Evolutionary conservation across 1,140 invertebrate genomes (phyloP).

Genomic region (Oreohelix idahoensis): DNA sequence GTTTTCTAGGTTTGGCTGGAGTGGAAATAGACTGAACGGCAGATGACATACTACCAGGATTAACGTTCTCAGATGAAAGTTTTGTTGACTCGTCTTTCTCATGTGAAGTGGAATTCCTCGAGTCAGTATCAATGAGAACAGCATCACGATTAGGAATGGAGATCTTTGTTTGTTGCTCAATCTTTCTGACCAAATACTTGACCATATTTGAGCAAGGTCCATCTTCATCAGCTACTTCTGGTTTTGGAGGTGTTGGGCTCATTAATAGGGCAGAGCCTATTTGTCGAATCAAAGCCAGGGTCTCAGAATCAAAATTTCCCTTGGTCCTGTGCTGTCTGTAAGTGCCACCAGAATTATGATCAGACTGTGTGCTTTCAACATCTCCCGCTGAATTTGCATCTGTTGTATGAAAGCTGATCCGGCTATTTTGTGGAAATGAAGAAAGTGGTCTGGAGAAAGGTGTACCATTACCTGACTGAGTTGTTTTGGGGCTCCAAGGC

Average conservation of each 20-base stretch:
- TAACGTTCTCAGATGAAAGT: background rate
- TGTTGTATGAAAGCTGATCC: background rate
- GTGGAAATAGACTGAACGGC: background rate
- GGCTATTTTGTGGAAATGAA: background rate
- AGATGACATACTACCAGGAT: background rate
- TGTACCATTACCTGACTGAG: no score
- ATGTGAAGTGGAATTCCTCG: background rate
- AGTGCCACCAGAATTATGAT: background rate
- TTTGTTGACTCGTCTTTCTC: background rate
- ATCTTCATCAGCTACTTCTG: constrained; percentile 43
- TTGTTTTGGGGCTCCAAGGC: no score
- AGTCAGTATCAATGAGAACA: no score
- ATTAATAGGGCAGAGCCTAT: constrained; percentile 63
- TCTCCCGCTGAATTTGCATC: background rate
- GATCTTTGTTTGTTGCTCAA: constrained; percentile 51
- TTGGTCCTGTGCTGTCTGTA: constrained; percentile 12
- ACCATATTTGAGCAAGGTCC: constrained; percentile 51
- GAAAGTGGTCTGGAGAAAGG: background rate
- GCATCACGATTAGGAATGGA: background rate
- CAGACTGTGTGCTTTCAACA: background rate
- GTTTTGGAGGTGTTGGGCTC: constrained; percentile 50
- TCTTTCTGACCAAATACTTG: constrained; percentile 57
- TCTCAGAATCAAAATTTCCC: constrained; percentile 51
- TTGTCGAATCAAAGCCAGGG: constrained; percentile 60
- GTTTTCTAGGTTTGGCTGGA: background rate